A percentile compares a stretch with the other conserved stretches of the same genome.
phyloP scores from a whole-genome alignment of 2,797 vertebrate species.

The Melanotaenia trifasciata region DNA sequence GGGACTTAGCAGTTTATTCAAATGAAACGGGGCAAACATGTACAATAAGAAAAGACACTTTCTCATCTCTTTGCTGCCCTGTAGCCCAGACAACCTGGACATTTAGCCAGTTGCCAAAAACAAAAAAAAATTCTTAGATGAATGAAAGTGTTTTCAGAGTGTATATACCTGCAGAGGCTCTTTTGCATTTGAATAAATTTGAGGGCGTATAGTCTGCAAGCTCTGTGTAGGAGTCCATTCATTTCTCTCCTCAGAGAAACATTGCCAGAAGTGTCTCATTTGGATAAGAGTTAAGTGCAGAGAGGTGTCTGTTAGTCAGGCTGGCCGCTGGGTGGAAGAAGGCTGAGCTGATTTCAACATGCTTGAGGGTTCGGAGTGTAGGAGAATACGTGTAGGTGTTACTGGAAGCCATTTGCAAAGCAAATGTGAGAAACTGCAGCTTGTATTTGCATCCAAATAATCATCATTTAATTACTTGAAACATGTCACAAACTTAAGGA shows the following conservation, averaged over 20 bases:
- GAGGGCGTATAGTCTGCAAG: neutral
- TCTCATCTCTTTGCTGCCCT: slow-evolving; percentile 1
- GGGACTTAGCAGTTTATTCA: slow-evolving; percentile 5
- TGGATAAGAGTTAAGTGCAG: slow-evolving; percentile 6
- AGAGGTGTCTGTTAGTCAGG: slow-evolving; percentile 23
- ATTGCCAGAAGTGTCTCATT: slow-evolving; percentile 4
- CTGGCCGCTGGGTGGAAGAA: slow-evolving; percentile 9
- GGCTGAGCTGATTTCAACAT: slow-evolving; percentile 6
- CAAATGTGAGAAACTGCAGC: slow-evolving; percentile 6
- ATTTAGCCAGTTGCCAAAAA: slow-evolving; percentile 12
- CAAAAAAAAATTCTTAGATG: neutral
- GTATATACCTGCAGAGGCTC: slow-evolving; percentile 5
- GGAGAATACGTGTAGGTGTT: slow-evolving; percentile 17
- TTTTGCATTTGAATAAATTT: slow-evolving; percentile 30
- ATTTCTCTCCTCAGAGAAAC: slow-evolving; percentile 31
- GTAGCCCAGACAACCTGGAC: neutral
- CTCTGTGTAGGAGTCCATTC: slow-evolving; percentile 15
- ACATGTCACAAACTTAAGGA: neutral
- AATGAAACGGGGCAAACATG: slow-evolving; percentile 1
- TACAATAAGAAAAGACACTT: slow-evolving; percentile 2
- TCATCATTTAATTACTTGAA: neutral
- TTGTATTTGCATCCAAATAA: slow-evolving; percentile 3
- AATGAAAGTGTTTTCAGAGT: slow-evolving; percentile 2
- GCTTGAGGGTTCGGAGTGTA: neutral
- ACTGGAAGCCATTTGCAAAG: slow-evolving; percentile 7